These are phyloP conservation scores for Meloidogyne exigua DNA, from an alignment of 1,140 invertebrate species.

Conservation along the genomic window DNA sequence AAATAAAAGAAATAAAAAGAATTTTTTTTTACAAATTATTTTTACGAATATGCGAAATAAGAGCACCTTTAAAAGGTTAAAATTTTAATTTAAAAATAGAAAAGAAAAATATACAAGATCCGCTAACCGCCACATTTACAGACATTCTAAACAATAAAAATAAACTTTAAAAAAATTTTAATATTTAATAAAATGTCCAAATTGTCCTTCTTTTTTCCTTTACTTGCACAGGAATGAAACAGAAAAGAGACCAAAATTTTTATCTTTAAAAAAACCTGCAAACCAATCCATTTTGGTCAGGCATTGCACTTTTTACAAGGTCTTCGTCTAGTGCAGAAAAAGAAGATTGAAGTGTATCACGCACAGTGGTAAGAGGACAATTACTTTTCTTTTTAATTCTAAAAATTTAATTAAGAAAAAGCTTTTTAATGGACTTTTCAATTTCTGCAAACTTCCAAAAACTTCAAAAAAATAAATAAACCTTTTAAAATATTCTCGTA, in stretches of 20 bases:
- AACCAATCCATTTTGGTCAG: slow-evolving; percentile 52
- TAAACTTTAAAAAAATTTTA: background rate
- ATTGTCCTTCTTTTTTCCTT: too few species aligned
- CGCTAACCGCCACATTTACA: slow-evolving; percentile 57
- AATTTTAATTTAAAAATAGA: background rate
- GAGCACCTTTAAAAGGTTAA: background rate
- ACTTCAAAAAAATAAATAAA: background rate
- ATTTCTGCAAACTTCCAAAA: too few species aligned
- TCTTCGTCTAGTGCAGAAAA: slow-evolving; percentile 56
- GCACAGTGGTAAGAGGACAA: slow-evolving; percentile 39
- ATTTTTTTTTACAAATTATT: slow-evolving; percentile 60
- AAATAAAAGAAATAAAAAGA: background rate
- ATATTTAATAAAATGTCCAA: too few species aligned
- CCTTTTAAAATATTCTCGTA: slow-evolving; percentile 47
- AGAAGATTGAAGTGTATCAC: slow-evolving; percentile 54
- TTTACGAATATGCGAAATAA: slow-evolving; percentile 42
- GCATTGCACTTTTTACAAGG: slow-evolving; percentile 53
- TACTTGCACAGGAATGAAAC: too few species aligned
- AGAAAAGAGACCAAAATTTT: too few species aligned
- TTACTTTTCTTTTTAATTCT: slow-evolving; percentile 42
- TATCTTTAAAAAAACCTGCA: slow-evolving; percentile 39
- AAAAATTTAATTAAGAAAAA: background rate
- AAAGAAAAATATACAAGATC: slow-evolving; percentile 51
- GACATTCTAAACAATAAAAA: slow-evolving; percentile 46
- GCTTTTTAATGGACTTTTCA: too few species aligned